phyloP scores from a whole-genome alignment of 1,140 invertebrate species.

The Drepana arcuata region DNA sequence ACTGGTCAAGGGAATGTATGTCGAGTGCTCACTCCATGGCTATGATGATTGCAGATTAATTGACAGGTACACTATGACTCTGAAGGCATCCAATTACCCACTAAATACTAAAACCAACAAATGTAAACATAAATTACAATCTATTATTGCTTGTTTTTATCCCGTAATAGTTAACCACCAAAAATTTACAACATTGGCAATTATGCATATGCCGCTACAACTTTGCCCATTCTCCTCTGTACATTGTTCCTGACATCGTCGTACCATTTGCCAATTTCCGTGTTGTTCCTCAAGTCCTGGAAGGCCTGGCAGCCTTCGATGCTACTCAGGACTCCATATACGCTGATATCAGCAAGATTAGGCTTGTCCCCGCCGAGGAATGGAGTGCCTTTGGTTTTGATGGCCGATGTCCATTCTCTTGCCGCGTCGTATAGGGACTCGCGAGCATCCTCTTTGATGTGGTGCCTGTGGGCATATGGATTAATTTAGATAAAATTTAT shows the following conservation, averaged over 20 bases:
- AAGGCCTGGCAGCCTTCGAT: slow-evolving; percentile 97
- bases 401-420: slow-evolving; percentile 82
- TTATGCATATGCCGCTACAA: slow-evolving; percentile 19
- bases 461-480: slow-evolving; percentile 74
- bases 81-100: too few relatives aligned
- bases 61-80: too few relatives aligned
- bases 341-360: slow-evolving; percentile 93
- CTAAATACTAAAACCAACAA: too few relatives aligned
- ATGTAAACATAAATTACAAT: too few relatives aligned
- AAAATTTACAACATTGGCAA: background rate
- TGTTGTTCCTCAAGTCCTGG: slow-evolving; percentile 77
- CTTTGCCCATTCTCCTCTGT: slow-evolving; percentile 29
- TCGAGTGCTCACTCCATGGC: too few relatives aligned
- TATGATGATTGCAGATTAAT: too few relatives aligned
- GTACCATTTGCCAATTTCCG: slow-evolving; percentile 46
- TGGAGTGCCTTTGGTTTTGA: slow-evolving; percentile 79
- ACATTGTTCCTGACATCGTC: slow-evolving; percentile 41
- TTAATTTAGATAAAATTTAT: too few relatives aligned
- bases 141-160: too few relatives aligned
- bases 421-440: slow-evolving; percentile 92
- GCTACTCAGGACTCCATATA: slow-evolving; percentile 94
- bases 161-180: too few relatives aligned
- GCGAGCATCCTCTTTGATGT: slow-evolving; percentile 91
- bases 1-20: too few relatives aligned
- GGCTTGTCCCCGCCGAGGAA: slow-evolving; percentile 92